Percentiles rank a stretch among this genome's conserved stretches.
Evolutionary conservation across 2,888 invertebrate species (phyloP).

Genomic region (Salticus scenicus): DNA sequence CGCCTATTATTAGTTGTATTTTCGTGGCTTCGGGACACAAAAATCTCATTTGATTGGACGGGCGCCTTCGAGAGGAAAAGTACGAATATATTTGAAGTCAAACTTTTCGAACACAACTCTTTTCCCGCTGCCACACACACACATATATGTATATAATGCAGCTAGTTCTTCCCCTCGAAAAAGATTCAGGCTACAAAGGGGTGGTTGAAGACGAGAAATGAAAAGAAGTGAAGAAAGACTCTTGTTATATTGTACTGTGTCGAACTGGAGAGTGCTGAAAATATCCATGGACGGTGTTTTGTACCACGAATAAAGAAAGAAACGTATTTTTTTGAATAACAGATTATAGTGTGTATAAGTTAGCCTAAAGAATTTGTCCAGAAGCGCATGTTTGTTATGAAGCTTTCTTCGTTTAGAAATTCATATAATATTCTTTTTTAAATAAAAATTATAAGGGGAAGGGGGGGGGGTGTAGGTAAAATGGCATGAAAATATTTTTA

Average conservation of each 20-base stretch:
- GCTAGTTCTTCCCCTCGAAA: no score
- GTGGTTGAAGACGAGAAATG: not conserved
- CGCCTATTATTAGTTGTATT: constrained; percentile 39
- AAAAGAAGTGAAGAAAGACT: not conserved
- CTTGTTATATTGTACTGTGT: not conserved
- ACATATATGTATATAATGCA: no score
- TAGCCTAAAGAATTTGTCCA: no score
- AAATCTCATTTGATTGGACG: constrained; percentile 63
- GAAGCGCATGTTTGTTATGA: no score
- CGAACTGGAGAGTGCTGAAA: not conserved
- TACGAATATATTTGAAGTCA: constrained; percentile 48
- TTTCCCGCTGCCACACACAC: no score
- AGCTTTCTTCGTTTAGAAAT: no score
- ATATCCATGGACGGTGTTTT: not conserved
- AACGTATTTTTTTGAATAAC: no score
- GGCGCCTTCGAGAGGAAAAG: constrained; percentile 22
- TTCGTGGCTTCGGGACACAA: constrained; percentile 55
- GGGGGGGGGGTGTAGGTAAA: no score
- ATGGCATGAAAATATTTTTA: no score
- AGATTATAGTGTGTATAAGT: no score
- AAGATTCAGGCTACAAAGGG: not conserved
- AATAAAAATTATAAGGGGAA: no score
- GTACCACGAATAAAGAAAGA: not conserved
- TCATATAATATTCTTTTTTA: no score
- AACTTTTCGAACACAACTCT: constrained; percentile 19